A percentile compares a stretch with the other conserved stretches of the same genome.
Evolutionary conservation across 2,113 vertebrate genomes (phyloP).

Genomic region (Vanacampus margaritifer): DNA sequence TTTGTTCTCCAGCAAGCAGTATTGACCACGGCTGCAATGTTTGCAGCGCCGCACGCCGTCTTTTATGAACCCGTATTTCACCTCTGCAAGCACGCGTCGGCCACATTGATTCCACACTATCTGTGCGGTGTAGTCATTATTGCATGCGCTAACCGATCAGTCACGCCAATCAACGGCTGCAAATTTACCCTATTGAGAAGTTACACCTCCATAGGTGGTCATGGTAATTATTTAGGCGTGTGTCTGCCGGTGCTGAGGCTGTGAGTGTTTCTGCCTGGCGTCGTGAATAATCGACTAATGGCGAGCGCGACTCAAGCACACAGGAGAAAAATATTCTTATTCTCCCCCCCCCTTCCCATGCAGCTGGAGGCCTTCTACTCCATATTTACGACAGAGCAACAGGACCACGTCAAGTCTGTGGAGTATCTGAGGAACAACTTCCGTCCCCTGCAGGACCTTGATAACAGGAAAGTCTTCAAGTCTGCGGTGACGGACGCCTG

Average conservation of each 20-base stretch:
- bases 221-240: conserved; percentile 48
- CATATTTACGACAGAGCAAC: conserved; percentile 98
- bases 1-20: conserved; percentile 58
- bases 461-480: conserved; percentile 83
- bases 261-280: neutral
- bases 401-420: conserved; percentile 96
- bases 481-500: conserved; percentile 92
- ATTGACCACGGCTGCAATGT: conserved; percentile 57
- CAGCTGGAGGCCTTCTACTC: conserved; percentile 98
- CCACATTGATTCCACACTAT: conserved; percentile 66
- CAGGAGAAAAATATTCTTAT: conserved; percentile 3
- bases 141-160: conserved; percentile 60
- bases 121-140: conserved; percentile 70
- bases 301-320: neutral
- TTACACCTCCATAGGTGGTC: conserved; percentile 56
- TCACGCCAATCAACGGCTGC: conserved; percentile 66
- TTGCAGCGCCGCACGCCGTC: conserved; percentile 56
- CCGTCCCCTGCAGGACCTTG: conserved; percentile 82
- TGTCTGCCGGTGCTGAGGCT: conserved; percentile 19
- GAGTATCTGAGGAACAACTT: conserved; percentile 98
- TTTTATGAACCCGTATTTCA: conserved; percentile 69
- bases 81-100: conserved; percentile 61
- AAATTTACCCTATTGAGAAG: conserved; percentile 67
- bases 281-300: neutral
- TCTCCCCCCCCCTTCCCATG: conserved; percentile 18